A percentile compares a stretch with the other conserved stretches of the same genome.
Evolutionary conservation across 2,113 vertebrate species (phyloP).

Genomic region (Elephantulus edwardii): DNA sequence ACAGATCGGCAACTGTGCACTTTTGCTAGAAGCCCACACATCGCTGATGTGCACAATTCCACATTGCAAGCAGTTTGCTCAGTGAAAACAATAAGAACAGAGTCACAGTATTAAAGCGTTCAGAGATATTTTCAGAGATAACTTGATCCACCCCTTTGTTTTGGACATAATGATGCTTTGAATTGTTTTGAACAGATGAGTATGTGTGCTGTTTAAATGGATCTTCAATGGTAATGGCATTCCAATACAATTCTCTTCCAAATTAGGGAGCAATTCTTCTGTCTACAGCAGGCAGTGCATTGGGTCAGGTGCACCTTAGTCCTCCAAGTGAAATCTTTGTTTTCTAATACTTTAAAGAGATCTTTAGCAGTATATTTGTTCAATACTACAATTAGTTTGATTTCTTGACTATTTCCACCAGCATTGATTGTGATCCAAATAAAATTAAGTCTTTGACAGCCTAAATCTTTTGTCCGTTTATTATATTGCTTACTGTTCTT

Average conservation of each 20-base stretch:
- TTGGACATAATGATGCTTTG: constrained; percentile 36
- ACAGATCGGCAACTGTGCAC: constrained; percentile 16
- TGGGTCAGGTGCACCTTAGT: background rate
- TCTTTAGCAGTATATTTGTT: background rate
- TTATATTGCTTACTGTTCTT: background rate
- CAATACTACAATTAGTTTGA: background rate
- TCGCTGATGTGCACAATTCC: constrained; percentile 50
- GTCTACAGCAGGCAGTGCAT: background rate
- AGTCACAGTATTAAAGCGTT: background rate
- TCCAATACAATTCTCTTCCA: background rate
- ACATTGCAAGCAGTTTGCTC: constrained; percentile 22
- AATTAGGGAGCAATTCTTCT: background rate
- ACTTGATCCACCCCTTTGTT: constrained; percentile 62
- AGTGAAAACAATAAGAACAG: constrained; percentile 23
- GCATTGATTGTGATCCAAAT: background rate
- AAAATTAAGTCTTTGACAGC: background rate
- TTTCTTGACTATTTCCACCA: background rate
- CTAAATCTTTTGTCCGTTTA: background rate
- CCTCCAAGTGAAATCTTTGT: background rate
- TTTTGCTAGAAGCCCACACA: constrained; percentile 1
- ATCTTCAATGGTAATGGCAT: constrained; percentile 11
- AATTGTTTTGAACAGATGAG: constrained; percentile 34
- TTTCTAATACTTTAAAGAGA: background rate
- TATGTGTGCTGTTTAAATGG: background rate
- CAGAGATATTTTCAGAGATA: constrained; percentile 34